Evolutionary conservation across 2,888 invertebrate species (phyloP).

Genomic region (Acleris laterana): DNA sequence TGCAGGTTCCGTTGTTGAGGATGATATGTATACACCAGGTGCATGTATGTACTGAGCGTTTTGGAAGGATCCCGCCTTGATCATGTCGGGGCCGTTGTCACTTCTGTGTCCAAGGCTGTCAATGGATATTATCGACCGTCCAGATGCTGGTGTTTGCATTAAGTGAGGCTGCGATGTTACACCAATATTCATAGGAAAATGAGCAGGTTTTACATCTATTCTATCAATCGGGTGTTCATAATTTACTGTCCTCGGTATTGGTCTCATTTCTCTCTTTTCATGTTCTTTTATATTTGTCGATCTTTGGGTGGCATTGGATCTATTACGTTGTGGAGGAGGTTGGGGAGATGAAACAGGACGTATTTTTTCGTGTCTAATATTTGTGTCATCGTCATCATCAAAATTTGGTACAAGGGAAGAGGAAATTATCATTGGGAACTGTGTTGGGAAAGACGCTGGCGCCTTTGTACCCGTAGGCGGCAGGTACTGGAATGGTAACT

Average conservation of each 20-base stretch:
- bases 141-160: constrained; percentile 56
- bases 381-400: constrained; percentile 52
- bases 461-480: constrained; percentile 68
- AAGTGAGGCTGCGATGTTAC: constrained; percentile 42
- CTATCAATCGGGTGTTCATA: constrained; percentile 65
- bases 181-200: constrained; percentile 45
- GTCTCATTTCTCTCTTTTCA: constrained; percentile 58
- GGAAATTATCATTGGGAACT: constrained; percentile 64
- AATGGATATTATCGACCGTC: constrained; percentile 65
- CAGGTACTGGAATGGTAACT: constrained; percentile 66
- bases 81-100: constrained; percentile 59
- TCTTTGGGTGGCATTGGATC: constrained; percentile 55
- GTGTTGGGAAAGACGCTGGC: constrained; percentile 61
- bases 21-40: constrained; percentile 59
- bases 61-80: constrained; percentile 59
- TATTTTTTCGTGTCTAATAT: constrained; percentile 45
- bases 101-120: constrained; percentile 57
- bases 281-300: constrained; percentile 40
- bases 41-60: constrained; percentile 60
- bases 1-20: constrained; percentile 77
- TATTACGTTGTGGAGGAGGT: constrained; percentile 42
- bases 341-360: constrained; percentile 43
- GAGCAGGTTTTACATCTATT: constrained; percentile 63
- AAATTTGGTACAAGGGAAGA: constrained; percentile 58
- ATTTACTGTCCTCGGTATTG: constrained; percentile 50